These are phyloP conservation scores for Tetramorium bicarinatum DNA, from an alignment of 2,888 invertebrate species.

Conservation along the genomic window DNA sequence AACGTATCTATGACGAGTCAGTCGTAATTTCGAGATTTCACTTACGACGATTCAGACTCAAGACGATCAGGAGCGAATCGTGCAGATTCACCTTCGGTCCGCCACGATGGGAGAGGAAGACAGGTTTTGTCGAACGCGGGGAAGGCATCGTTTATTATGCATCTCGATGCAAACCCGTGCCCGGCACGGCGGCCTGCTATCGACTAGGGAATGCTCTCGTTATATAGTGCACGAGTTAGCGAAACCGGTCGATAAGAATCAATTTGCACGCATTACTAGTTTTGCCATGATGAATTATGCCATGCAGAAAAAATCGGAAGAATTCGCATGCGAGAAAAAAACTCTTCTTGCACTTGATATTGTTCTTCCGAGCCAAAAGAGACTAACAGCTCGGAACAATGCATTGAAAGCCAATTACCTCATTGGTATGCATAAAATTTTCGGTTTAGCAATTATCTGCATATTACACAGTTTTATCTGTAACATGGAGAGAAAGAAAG, in stretches of 20 bases:
- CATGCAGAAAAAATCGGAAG: constrained; percentile 41
- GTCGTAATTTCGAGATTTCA: neutral
- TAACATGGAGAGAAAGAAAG: neutral
- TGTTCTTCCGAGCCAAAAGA: neutral
- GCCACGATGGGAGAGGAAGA: constrained; percentile 47
- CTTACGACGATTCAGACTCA: neutral
- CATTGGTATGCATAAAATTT: neutral
- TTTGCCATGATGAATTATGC: constrained; percentile 64
- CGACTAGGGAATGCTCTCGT: constrained; percentile 69
- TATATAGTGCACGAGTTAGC: constrained; percentile 75
- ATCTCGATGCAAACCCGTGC: constrained; percentile 63
- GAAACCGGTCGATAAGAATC: constrained; percentile 72
- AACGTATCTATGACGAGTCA: neutral
- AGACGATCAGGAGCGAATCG: constrained; percentile 28
- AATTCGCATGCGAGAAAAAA: neutral
- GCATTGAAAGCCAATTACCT: no score
- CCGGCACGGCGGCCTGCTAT: constrained; percentile 56
- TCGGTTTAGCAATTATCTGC: neutral
- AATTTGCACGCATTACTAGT: constrained; percentile 66
- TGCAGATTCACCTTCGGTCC: neutral
- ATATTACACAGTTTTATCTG: neutral
- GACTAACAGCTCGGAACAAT: neutral
- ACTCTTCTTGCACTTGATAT: neutral
- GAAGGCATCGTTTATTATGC: constrained; percentile 59
- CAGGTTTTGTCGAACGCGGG: constrained; percentile 50